Conservation (phyloP, 2,888 invertebrate genomes). For the Drosophila peninsularis region DNA sequence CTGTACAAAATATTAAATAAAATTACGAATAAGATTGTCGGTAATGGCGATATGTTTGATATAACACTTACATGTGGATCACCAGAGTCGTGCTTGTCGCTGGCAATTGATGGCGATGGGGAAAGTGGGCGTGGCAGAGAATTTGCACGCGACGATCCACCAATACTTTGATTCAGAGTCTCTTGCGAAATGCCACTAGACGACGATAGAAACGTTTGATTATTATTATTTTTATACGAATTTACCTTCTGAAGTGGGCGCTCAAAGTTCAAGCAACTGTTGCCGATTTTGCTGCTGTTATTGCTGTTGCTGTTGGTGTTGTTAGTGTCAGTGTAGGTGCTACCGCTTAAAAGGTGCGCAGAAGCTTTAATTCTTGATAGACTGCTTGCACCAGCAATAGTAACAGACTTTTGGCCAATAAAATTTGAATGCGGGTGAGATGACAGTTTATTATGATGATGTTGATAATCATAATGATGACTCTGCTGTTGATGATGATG, state of each 20-base stretch:
- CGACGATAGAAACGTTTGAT: conserved; percentile 85
- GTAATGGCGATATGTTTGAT: neutral
- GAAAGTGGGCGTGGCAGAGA: conserved; percentile 92
- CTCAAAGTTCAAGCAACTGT: conserved; percentile 13
- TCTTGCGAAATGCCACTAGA: conserved; percentile 87
- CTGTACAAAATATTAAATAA: conserved; percentile 81
- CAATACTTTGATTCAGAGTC: conserved; percentile 87
- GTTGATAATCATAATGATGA: conserved; percentile 40
- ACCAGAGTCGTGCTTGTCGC: conserved; percentile 92
- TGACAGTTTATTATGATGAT: conserved; percentile 37
- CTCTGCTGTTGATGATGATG: conserved; percentile 19
- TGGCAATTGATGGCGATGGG: conserved; percentile 95
- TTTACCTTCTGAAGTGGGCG: conserved; percentile 44
- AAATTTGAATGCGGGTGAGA: conserved; percentile 32
- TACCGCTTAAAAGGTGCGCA: conserved; percentile 33
- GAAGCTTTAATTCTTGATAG: conserved; percentile 33
- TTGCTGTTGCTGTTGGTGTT: conserved; percentile 16
- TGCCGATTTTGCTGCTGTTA: conserved; percentile 32
- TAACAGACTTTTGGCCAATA: conserved; percentile 27
- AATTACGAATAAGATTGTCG: neutral
- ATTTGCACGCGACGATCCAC: conserved; percentile 87
- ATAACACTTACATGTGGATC: conserved; percentile 89
- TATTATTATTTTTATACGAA: conserved; percentile 37
- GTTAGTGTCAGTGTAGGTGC: neutral
- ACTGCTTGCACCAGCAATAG: conserved; percentile 14